Percentiles rank a stretch among this genome's conserved stretches.
Evolutionary conservation across 64 coral and sea anemone species (phyloP).

Genomic region (Cladopsammia gracilis): DNA sequence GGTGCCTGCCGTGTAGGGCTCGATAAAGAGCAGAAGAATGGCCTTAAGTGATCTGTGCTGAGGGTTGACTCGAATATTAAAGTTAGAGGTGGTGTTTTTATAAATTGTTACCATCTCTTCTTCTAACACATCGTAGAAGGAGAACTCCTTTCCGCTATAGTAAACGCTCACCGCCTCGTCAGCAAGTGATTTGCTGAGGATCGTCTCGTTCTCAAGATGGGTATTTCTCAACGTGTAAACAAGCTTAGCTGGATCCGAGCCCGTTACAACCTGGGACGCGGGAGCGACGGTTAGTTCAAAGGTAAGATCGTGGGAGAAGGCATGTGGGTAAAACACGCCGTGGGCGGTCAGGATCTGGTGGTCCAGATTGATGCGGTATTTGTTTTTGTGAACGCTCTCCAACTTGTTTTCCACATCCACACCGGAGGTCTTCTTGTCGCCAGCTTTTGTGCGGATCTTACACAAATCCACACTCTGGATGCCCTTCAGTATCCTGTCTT

Average conservation of each 20-base stretch:
- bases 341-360: slow-evolving; percentile 31
- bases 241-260: slow-evolving; percentile 10
- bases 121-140: too few relatives aligned
- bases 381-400: neutral
- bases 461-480: slow-evolving; percentile 5
- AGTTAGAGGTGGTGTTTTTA: too few relatives aligned
- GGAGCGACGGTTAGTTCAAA: slow-evolving; percentile 36
- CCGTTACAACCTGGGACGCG: neutral
- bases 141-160: too few relatives aligned
- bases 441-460: slow-evolving; percentile 36
- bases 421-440: neutral
- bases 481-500: slow-evolving; percentile 1
- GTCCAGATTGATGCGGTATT: slow-evolving; percentile 39
- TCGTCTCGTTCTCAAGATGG: too few relatives aligned
- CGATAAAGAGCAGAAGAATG: too few relatives aligned
- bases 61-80: too few relatives aligned
- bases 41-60: too few relatives aligned
- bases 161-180: too few relatives aligned
- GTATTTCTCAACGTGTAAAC: slow-evolving; percentile 24
- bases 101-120: too few relatives aligned
- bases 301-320: neutral
- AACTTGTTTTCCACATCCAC: neutral
- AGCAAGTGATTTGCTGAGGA: too few relatives aligned
- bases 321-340: slow-evolving; percentile 36
- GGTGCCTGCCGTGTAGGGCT: too few relatives aligned